phyloP scores from a whole-genome alignment of 2,113 vertebrate species.

The Tychaedon coryphoeus region DNA sequence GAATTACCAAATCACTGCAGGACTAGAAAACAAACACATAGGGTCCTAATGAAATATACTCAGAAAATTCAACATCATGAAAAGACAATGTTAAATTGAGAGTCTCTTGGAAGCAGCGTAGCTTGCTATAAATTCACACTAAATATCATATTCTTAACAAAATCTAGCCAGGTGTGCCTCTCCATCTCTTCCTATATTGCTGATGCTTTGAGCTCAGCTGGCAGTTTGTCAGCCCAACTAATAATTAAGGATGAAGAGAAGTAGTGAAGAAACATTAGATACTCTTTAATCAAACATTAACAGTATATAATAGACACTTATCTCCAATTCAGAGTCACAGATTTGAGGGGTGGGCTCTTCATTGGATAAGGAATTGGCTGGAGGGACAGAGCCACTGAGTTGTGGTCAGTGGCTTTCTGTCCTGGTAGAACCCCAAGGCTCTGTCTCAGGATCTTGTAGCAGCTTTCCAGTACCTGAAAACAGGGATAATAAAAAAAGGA shows the following conservation, averaged over 20 bases:
- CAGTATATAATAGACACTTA: not conserved
- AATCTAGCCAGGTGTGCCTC: rapidly evolving
- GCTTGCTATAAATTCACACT: not conserved
- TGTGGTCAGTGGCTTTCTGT: not conserved
- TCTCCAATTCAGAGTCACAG: not conserved
- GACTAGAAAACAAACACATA: not conserved
- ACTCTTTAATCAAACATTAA: not conserved
- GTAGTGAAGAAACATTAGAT: not conserved
- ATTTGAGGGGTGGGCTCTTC: not conserved
- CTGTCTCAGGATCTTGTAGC: not conserved
- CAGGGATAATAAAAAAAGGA: rapidly evolving
- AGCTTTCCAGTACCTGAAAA: not conserved
- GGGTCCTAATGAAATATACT: rapidly evolving
- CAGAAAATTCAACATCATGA: not conserved
- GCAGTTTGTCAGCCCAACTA: not conserved
- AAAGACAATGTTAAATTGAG: not conserved
- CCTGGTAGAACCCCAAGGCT: not conserved
- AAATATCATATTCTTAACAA: not conserved
- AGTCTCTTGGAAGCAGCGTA: not conserved
- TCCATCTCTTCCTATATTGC: not conserved
- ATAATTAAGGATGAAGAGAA: not conserved
- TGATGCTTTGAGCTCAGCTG: not conserved
- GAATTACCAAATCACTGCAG: not conserved
- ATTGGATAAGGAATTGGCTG: not conserved
- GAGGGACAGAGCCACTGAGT: not conserved